Evolutionary conservation across 2,888 invertebrate genomes (phyloP).

Genomic region (Bibio marci): DNA sequence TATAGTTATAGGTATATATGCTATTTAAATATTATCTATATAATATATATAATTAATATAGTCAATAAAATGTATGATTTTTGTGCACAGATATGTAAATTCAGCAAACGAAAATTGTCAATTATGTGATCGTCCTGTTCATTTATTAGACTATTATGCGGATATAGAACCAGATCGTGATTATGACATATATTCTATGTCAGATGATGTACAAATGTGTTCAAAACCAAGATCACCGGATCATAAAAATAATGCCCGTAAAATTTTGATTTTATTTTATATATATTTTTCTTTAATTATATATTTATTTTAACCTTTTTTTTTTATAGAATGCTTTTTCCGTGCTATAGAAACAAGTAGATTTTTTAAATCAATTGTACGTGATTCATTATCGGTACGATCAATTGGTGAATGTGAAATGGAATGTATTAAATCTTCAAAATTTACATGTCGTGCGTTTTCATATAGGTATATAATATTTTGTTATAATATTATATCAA

Average conservation of each 20-base stretch:
- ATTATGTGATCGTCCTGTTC: conserved; percentile 51
- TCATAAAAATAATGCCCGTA: conserved; percentile 22
- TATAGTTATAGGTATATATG: conserved; percentile 57
- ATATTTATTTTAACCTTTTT: neutral
- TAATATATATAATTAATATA: no score
- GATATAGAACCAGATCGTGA: conserved; percentile 57
- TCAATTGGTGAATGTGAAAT: conserved; percentile 65
- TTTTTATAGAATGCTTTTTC: conserved; percentile 59
- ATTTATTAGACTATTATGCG: conserved; percentile 51
- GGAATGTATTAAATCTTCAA: conserved; percentile 53
- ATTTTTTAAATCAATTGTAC: conserved; percentile 42
- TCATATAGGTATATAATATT: conserved; percentile 44
- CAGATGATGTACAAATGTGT: conserved; percentile 37
- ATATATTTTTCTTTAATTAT: neutral
- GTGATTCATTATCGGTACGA: conserved; percentile 47
- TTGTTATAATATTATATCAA: conserved; percentile 1
- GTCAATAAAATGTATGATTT: neutral
- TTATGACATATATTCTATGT: conserved; percentile 64
- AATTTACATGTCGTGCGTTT: conserved; percentile 65
- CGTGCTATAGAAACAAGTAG: conserved; percentile 58
- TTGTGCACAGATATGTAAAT: conserved; percentile 16
- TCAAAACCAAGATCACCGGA: conserved; percentile 18
- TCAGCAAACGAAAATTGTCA: conserved; percentile 50
- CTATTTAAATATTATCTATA: neutral
- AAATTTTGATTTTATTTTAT: conserved; percentile 8